Evolutionary conservation across 2,888 invertebrate species (phyloP).

Genomic region (Aromia moschata): DNA sequence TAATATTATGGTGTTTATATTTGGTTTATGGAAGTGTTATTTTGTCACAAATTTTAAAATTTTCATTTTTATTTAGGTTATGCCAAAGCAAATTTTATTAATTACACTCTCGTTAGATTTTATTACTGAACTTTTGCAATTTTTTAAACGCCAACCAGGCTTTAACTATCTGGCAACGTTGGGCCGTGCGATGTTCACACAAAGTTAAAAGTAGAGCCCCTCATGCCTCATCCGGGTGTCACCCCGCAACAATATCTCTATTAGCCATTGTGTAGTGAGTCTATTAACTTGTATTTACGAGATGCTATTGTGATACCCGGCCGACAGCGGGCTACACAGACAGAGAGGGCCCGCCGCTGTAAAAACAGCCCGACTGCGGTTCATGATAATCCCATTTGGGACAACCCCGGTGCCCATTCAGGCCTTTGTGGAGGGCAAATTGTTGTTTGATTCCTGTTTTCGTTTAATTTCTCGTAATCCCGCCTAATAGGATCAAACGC

Average conservation of each 20-base stretch:
- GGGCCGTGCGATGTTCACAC: conserved; percentile 18
- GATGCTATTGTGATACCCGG: conserved; percentile 37
- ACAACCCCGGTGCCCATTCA: background rate
- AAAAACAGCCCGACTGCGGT: conserved; percentile 15
- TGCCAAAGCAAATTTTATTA: too few species aligned
- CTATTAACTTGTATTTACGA: conserved; percentile 61
- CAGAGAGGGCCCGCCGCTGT: conserved; percentile 15
- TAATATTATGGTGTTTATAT: too few species aligned
- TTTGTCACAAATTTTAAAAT: too few species aligned
- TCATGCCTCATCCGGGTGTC: conserved; percentile 45
- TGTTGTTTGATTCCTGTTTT: background rate
- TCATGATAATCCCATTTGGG: conserved; percentile 9
- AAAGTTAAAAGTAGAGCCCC: conserved; percentile 23
- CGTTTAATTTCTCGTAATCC: background rate
- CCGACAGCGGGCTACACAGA: conserved; percentile 21
- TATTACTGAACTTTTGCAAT: too few species aligned
- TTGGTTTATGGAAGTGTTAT: too few species aligned
- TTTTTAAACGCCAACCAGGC: too few species aligned
- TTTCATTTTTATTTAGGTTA: too few species aligned
- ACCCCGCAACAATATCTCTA: conserved; percentile 60
- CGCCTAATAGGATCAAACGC: background rate
- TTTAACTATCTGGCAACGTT: too few species aligned
- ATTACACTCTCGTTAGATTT: too few species aligned
- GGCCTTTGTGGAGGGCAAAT: background rate
- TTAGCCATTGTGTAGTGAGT: conserved; percentile 55